Percentiles rank a stretch among this genome's conserved stretches.
These are phyloP conservation scores for Eulemur rubriventer DNA, from an alignment of 2,797 vertebrate genomes.

Conservation along the genomic window DNA sequence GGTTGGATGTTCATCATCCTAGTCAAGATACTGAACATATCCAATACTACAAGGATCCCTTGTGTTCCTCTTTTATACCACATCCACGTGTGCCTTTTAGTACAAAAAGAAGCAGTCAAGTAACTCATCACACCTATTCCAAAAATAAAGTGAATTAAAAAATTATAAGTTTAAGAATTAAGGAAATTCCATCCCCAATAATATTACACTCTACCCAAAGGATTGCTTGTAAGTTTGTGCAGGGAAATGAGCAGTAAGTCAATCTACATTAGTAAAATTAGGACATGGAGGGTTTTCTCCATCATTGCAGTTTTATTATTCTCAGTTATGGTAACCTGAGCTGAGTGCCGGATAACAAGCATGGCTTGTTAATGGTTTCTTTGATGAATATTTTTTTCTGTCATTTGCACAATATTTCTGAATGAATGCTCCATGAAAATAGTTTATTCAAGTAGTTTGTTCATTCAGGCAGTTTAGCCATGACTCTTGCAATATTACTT, in stretches of 20 bases:
- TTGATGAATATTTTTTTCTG: not conserved
- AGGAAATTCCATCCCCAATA: not conserved
- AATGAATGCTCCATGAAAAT: not conserved
- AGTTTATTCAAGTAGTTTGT: not conserved
- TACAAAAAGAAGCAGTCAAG: not conserved
- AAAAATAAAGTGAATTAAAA: not conserved
- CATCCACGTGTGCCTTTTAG: not conserved
- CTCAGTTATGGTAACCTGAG: not conserved
- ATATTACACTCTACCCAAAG: not conserved
- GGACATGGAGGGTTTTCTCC: not conserved
- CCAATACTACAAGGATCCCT: not conserved
- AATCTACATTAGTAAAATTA: not conserved
- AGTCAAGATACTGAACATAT: not conserved
- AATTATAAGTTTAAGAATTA: not conserved
- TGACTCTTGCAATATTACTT: not conserved
- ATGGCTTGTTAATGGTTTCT: not conserved
- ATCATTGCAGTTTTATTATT: not conserved
- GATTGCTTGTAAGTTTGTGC: not conserved
- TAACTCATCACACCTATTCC: not conserved
- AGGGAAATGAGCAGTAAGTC: not conserved
- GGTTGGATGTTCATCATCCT: not conserved
- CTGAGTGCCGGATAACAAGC: not conserved
- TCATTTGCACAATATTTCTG: constrained; percentile 43
- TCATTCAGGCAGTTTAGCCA: not conserved
- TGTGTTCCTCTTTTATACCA: not conserved